Percentiles rank a stretch among this genome's conserved stretches.
Evolutionary conservation across 1,140 invertebrate genomes (phyloP).

Genomic region (Artemia franciscana): DNA sequence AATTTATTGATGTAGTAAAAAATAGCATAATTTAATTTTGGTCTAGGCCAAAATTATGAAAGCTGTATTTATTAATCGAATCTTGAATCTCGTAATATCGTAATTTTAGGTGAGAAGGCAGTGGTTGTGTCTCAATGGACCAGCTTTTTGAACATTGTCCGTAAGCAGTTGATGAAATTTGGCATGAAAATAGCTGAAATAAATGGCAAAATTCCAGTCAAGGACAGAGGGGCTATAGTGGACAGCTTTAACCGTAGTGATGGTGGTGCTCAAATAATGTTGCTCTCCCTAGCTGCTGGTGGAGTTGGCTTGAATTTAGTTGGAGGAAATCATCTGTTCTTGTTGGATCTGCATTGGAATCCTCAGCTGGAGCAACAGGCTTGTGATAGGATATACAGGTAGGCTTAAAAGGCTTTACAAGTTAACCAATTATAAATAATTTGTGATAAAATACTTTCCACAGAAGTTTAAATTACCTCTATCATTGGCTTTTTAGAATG

Average conservation of each 20-base stretch:
- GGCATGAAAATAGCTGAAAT: conserved; percentile 32
- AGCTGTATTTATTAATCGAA: too few relatives aligned
- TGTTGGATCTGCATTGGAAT: conserved; percentile 86
- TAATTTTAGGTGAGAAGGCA: conserved; percentile 31
- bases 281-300: conserved; percentile 65
- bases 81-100: too few relatives aligned
- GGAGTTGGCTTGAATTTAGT: conserved; percentile 74
- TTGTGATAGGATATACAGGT: conserved; percentile 64
- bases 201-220: conserved; percentile 36
- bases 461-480: too few relatives aligned
- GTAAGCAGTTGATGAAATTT: conserved; percentile 27
- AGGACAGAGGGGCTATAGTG: conserved; percentile 32
- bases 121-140: conserved; percentile 76
- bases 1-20: too few relatives aligned
- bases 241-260: conserved; percentile 20
- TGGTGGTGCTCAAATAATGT: conserved; percentile 29
- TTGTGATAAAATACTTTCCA: too few relatives aligned
- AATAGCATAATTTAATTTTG: too few relatives aligned
- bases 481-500: too few relatives aligned
- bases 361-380: conserved; percentile 76
- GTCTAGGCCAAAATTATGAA: too few relatives aligned
- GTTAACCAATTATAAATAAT: too few relatives aligned
- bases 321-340: conserved; percentile 66
- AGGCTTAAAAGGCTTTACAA: too few relatives aligned
- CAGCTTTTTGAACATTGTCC: conserved; percentile 40